These are phyloP conservation scores for Tetrapedia diversipes DNA, from an alignment of 2,888 invertebrate species.

Conservation along the genomic window DNA sequence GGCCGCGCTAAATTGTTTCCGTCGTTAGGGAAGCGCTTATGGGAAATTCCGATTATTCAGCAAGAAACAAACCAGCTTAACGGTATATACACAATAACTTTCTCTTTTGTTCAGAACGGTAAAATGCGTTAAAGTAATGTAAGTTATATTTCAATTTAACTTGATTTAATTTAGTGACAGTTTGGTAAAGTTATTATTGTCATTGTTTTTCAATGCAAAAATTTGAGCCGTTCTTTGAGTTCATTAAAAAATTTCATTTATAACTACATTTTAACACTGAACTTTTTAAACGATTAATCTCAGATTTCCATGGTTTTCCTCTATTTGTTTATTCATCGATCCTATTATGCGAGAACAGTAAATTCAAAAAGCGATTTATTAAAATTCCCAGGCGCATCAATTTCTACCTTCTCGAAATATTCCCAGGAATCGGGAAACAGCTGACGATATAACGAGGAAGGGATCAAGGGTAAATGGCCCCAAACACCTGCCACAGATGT, in stretches of 20 bases:
- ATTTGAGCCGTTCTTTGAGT: too few relatives aligned
- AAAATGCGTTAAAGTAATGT: background rate
- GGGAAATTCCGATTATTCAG: background rate
- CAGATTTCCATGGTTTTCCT: too few relatives aligned
- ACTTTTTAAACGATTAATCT: too few relatives aligned
- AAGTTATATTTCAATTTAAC: background rate
- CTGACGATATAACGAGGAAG: conserved; percentile 23
- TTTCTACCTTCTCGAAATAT: conserved; percentile 17
- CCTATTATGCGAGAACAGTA: background rate
- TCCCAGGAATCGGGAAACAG: conserved; percentile 48
- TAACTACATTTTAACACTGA: too few relatives aligned
- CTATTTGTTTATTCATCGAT: background rate
- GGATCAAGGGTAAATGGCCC: background rate
- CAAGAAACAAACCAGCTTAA: background rate
- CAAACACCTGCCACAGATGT: conserved; percentile 39
- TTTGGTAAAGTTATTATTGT: too few relatives aligned
- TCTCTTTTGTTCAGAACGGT: background rate
- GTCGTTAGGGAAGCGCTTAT: background rate
- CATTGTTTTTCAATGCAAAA: too few relatives aligned
- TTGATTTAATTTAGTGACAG: background rate
- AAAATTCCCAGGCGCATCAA: background rate
- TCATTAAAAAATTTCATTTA: too few relatives aligned
- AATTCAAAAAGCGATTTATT: background rate
- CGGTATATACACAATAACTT: background rate
- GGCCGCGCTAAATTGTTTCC: background rate